Base-by-base conservation (phyloP, 2,888 invertebrate genomes). In the Plusia festucae region DNA sequence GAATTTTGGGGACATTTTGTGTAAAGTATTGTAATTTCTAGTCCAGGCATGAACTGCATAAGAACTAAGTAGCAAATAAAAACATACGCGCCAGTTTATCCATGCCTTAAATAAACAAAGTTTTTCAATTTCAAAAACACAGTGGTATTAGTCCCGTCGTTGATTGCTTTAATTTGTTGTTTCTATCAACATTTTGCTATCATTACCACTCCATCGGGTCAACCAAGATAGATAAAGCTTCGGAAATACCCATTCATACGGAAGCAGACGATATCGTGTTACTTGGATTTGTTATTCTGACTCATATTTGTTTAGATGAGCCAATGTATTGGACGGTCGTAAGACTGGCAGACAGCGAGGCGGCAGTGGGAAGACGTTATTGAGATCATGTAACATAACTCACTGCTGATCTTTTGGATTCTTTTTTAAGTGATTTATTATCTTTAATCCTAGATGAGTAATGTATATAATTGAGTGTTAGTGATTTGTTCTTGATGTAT, bases 261-360 rank as follows among this genome's bases (percentile, higher is more conserved):
- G 54, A 46, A 58, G 46, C 8, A 7, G 15, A 9, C 15, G 52
- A 11, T 40, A 16, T 40, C 22, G 24, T 13, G 8, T 55, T 24
- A 55, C 18, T 53, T 11, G 46, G 18, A n/a, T 3, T 63, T 46
- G 15, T 30, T 53, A 15, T 30, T 52, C 53, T 56, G 70, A 75
- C 11, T 64, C 64, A 75, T 64, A 32, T 56, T 53, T 63, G 64
- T 57, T 64, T 56, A 8, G 63, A 70, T 56, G 64, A 64, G 40
- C 27, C 52, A 63, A 69, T 55, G 9, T 22, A 51, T 9, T 6
- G n/a, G 40, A 52, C 16, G 49, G 40, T 20, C 20, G 34, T n/a
- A n/a, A 40, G 40, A n/a, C 15, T n/a, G 15, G 20, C n/a, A 72
- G 71, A 72, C 71, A 11, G 71, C 70, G 49, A 0, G 71, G 70